Conservation (phyloP, 2,797 vertebrate genomes). For the Lepidocolaptes lacrymiger region DNA sequence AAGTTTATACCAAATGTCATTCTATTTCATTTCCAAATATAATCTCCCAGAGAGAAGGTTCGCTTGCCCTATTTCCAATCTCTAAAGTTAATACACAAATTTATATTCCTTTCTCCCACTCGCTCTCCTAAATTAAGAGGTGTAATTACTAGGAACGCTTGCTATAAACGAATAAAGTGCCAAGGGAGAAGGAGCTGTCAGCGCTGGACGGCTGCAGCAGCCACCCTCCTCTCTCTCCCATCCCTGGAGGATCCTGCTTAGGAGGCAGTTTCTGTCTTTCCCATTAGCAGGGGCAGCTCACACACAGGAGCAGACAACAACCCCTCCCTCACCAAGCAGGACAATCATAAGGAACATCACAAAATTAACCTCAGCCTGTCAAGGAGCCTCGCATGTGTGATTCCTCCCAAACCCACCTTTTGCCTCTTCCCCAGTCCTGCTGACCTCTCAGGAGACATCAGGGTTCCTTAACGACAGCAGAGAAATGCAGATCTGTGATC, state of each 20-base stretch:
- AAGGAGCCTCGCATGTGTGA: background rate
- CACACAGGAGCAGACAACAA: background rate
- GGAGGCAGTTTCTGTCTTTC: constrained; percentile 51
- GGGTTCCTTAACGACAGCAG: background rate
- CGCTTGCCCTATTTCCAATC: constrained; percentile 67
- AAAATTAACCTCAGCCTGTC: background rate
- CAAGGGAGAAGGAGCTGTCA: constrained; percentile 64
- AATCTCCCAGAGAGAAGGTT: constrained; percentile 67
- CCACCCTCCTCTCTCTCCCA: background rate
- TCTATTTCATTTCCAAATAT: constrained; percentile 74
- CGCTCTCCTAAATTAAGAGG: constrained; percentile 75
- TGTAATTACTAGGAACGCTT: constrained; percentile 70
- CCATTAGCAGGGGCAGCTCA: constrained; percentile 48
- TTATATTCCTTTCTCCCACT: constrained; percentile 77
- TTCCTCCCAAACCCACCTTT: background rate
- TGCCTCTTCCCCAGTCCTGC: background rate
- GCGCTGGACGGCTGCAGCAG: background rate
- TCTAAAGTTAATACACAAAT: constrained; percentile 75
- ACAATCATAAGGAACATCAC: background rate
- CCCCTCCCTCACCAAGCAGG: background rate
- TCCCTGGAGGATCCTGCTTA: constrained; percentile 49
- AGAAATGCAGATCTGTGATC: background rate
- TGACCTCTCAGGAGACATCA: background rate
- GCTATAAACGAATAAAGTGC: constrained; percentile 47
- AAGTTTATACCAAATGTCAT: constrained; percentile 72